Evolutionary conservation across 2,888 invertebrate species (phyloP), one percentile per base, ranked within the genome.

Genomic region (Alitta virens): DNA sequence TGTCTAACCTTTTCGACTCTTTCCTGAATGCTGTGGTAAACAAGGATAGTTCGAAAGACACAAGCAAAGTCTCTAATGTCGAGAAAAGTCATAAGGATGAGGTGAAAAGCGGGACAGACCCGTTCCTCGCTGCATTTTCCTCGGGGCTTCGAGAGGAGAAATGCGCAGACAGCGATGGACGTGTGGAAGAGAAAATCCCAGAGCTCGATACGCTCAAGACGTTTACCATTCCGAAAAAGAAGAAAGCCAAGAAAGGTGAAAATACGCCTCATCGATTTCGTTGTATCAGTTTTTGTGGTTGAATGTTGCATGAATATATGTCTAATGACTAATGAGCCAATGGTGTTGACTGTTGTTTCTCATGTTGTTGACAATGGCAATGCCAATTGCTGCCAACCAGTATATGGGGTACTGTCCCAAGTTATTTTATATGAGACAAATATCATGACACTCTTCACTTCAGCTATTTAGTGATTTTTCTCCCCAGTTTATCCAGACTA

Each of bases 141-240:
- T 21, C 46, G 46, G 46, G 46, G 46, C 46, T 7, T 18, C n/a
- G 3, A 5, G 46, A 46, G n/a, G 46, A n/a, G 46, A 21, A 46
- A n/a, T 18, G n/a, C 46, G 21, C n/a, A n/a, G 21, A 46, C 46
- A 7, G 18, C 46, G 46, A 46, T 18, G 46, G 21, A 18, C 21
- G 18, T 46, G 18, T 23, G 5, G 49, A 54, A 12, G 66, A 64
- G 9, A 56, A 62, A 25, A 49, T 63, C 18, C 43, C 62, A 12
- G 68, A 68, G 25, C 52, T 68, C n/a, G 64, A 68, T 50, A 65
- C 54, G 16, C 53, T 68, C 46, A 65, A 61, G 26, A 61, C 61
- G 18, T 68, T 68, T 46, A 68, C 68, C 26, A 68, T 68, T 18
- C 68, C 68, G 2, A 68, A 68, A 54, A 65, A 63, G 43, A 65